A percentile compares a stretch with the other conserved stretches of the same genome.
These are phyloP conservation scores for Phaenicophaeus curvirostris DNA, from an alignment of 2,797 vertebrate genomes.

Conservation along the genomic window DNA sequence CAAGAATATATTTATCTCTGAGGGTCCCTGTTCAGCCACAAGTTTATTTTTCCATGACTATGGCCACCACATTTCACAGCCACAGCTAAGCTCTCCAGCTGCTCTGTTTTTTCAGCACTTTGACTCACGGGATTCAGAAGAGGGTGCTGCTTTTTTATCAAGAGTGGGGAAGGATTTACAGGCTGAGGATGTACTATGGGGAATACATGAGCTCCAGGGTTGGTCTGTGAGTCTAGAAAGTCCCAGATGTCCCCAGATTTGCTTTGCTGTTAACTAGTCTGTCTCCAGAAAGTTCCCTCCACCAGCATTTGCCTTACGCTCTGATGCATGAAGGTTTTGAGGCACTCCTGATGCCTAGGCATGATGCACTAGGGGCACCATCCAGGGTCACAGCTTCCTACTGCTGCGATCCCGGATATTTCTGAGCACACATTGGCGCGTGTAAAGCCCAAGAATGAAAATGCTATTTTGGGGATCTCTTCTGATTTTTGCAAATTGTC, in stretches of 20 bases:
- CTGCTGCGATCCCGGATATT: background rate
- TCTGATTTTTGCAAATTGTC: background rate
- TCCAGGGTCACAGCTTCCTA: background rate
- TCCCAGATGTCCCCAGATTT: background rate
- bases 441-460: background rate
- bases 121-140: background rate
- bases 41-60: background rate
- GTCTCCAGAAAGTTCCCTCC: background rate
- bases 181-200: background rate
- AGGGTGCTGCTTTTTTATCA: background rate
- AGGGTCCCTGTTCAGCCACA: background rate
- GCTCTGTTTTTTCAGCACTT: background rate
- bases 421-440: accelerated
- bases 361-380: accelerated
- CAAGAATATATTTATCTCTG: background rate
- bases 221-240: background rate
- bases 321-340: background rate
- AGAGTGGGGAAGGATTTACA: background rate
- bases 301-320: background rate
- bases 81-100: background rate
- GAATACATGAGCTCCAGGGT: background rate
- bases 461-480: background rate
- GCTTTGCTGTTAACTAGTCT: background rate
- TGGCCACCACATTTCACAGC: background rate
- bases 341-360: accelerated